phyloP scores from a whole-genome alignment of 2,113 vertebrate genomes.

The Lagenorhynchus albirostris region DNA sequence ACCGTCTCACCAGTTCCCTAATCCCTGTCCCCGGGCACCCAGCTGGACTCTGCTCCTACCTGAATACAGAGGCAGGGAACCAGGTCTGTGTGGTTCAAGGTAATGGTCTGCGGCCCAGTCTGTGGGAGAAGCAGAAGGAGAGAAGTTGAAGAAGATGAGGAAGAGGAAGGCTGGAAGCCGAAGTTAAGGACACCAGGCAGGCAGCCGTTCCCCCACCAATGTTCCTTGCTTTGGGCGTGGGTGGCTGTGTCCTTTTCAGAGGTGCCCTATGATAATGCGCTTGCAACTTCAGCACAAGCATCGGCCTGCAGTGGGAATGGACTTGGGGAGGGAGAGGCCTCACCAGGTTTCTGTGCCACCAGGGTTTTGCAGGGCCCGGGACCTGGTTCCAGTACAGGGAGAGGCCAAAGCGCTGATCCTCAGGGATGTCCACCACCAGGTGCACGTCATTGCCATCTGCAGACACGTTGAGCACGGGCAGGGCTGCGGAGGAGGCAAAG shows the following conservation, averaged over 20 bases:
- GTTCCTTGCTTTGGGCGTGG: not conserved
- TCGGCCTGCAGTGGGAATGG: not conserved
- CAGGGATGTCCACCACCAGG: conserved; percentile 54
- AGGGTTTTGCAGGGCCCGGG: not conserved
- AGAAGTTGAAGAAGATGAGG: not conserved
- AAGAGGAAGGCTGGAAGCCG: not conserved
- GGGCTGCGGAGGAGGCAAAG: conserved; percentile 36
- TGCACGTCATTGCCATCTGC: conserved; percentile 53
- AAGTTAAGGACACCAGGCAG: not conserved
- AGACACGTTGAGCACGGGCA: conserved; percentile 74
- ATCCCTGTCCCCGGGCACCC: accelerated
- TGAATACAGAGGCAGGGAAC: conserved; percentile 86
- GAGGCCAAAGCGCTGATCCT: conserved; percentile 65
- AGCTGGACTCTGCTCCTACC: conserved; percentile 56
- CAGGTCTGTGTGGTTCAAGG: conserved; percentile 66
- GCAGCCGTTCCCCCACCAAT: not conserved
- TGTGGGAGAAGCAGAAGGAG: conserved; percentile 42
- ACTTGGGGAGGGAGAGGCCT: not conserved
- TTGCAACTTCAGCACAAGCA: not conserved
- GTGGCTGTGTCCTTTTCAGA: not conserved
- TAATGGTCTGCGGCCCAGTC: conserved; percentile 77
- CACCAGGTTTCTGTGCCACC: conserved; percentile 75
- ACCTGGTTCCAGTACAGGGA: conserved; percentile 73
- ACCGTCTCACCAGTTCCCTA: not conserved
- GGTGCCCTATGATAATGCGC: not conserved